These are phyloP conservation scores for Musca vetustissima DNA, from an alignment of 1,140 invertebrate genomes.

Conservation along the genomic window DNA sequence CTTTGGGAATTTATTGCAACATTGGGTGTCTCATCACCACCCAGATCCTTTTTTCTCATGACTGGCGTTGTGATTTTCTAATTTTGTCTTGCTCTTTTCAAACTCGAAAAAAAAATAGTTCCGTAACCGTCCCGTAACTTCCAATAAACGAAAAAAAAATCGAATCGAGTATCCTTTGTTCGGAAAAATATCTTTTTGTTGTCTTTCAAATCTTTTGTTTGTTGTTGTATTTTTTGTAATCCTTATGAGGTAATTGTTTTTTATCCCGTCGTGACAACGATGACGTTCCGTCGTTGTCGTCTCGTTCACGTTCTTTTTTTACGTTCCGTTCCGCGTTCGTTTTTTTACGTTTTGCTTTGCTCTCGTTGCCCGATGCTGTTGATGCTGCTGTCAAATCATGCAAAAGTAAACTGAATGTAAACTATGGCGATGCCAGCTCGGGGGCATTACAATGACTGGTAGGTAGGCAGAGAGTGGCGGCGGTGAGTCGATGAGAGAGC, in stretches of 20 bases:
- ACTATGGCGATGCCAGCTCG: not conserved
- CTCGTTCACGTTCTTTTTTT: not conserved
- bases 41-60: slow-evolving; percentile 16
- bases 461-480: not conserved
- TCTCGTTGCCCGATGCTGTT: not conserved
- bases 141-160: too few species aligned
- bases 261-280: slow-evolving; percentile 19
- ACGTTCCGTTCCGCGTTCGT: too few species aligned
- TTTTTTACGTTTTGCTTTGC: too few species aligned
- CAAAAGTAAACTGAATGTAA: slow-evolving; percentile 20
- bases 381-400: slow-evolving; percentile 26
- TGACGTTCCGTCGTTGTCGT: slow-evolving; percentile 9
- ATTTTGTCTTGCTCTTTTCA: not conserved
- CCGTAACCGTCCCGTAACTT: too few species aligned
- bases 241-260: slow-evolving; percentile 31
- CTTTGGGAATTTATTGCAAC: slow-evolving; percentile 29
- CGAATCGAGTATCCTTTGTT: not conserved
- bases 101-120: too few species aligned
- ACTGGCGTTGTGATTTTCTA: not conserved
- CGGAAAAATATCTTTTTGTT: too few species aligned
- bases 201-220: not conserved
- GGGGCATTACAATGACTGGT: not conserved
- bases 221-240: not conserved
- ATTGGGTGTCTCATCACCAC: slow-evolving; percentile 24
- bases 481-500: too few species aligned